Evolutionary conservation across 2,888 invertebrate species (phyloP).

Genomic region (Lysandra coridon): DNA sequence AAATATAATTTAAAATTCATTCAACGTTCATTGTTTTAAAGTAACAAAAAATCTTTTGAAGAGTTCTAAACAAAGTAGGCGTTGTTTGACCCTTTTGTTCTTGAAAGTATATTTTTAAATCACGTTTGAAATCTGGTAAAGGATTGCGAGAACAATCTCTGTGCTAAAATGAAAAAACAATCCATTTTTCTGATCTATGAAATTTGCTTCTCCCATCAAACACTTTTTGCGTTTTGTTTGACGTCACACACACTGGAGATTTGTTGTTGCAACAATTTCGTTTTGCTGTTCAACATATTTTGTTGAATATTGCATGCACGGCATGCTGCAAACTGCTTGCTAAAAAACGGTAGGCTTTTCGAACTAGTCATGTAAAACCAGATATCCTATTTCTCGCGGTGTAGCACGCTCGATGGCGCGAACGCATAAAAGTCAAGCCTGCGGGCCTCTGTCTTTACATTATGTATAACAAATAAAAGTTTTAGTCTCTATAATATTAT

Average conservation of each 20-base stretch:
- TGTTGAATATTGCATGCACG: neutral
- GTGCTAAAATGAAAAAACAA: neutral
- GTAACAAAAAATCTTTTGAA: slow-evolving; percentile 26
- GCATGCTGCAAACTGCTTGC: neutral
- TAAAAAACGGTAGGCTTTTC: neutral
- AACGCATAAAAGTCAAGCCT: no score
- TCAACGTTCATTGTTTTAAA: slow-evolving; percentile 18
- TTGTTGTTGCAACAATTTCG: neutral
- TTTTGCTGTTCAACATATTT: neutral
- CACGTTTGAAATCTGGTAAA: neutral
- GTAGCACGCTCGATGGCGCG: no score
- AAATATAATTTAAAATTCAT: slow-evolving; percentile 3
- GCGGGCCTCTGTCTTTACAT: no score
- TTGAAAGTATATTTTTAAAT: slow-evolving; percentile 19
- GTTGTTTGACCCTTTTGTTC: slow-evolving; percentile 21
- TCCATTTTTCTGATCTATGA: neutral
- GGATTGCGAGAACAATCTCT: slow-evolving; percentile 2
- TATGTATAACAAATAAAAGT: no score
- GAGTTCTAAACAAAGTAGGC: slow-evolving; percentile 20
- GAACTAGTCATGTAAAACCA: no score
- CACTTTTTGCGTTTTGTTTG: slow-evolving; percentile 11
- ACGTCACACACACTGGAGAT: neutral
- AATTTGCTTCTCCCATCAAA: neutral
- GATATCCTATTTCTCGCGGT: no score
- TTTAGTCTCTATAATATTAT: no score